Evolutionary conservation across 1,140 invertebrate species (phyloP), one percentile per base, ranked within the genome.

Genomic region (Bombus waltoni): DNA sequence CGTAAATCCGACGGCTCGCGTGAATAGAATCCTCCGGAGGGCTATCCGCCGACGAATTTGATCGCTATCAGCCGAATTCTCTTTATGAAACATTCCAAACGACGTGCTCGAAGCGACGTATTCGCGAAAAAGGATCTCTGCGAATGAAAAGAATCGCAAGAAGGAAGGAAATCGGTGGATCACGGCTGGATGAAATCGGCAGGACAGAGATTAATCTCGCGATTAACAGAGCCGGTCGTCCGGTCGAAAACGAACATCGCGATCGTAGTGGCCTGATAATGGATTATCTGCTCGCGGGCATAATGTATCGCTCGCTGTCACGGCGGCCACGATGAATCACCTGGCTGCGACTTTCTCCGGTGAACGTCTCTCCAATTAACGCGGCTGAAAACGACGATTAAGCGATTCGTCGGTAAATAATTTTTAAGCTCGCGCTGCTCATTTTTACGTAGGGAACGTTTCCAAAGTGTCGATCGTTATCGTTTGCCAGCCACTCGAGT

Each of bases 241-340:
- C 32, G 35, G 22, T 81, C 35, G 79, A 72, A 59, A 73, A 73
- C 53, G 68, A 81, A 70, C 53, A 72, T 59, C 70, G 68, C 57
- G 79, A 81, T 73, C 42, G 22, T 9, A n/a, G 75, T 3, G 11
- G 35, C 1, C 28, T 11, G 79, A 81, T 81, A 81, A 81, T 73
- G 47, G 79, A 81, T 81, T 81, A 44, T 70, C 79, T n/a, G 53
- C 68, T n/a, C 38, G 35, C 5, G 28, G 11, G 47, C 44, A 57
- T 72, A 72, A 70, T 40, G 79, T 53, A 73, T 81, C 28, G 44
- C 15, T 22, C n/a, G 68, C 79, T 73, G 68, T 73, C 57, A n/a
- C 4, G 57, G 28, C 57, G 11, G 70, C n/a, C 72, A 35, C 42
- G 75, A 77, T 77, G 57, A 42, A 77, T 77, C 28, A 62, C 57